Percentiles rank a stretch among this genome's conserved stretches.
These are phyloP conservation scores for Pterocles burchelli DNA, from an alignment of 2,113 vertebrate species.

Conservation along the genomic window DNA sequence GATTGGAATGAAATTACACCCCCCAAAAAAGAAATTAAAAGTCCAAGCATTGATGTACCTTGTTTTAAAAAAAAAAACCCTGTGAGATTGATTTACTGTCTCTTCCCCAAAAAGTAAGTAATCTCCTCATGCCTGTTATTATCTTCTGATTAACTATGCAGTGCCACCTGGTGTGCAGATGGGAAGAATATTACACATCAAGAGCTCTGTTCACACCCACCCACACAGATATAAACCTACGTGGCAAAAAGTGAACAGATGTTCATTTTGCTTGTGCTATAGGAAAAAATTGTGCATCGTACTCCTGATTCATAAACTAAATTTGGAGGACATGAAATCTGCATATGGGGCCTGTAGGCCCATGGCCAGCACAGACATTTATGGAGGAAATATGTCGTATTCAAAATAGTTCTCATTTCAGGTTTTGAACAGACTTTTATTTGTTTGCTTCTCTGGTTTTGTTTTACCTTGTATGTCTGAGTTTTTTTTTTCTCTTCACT, in stretches of 20 bases:
- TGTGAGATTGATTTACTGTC: constrained; percentile 61
- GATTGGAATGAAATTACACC: constrained; percentile 54
- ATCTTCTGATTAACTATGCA: constrained; percentile 76
- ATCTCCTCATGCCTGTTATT: constrained; percentile 65
- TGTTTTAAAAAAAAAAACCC: not conserved
- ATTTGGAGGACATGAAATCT: constrained; percentile 66
- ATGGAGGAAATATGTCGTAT: constrained; percentile 29
- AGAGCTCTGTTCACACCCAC: constrained; percentile 73
- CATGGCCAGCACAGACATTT: constrained; percentile 44
- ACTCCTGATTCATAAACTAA: constrained; percentile 73
- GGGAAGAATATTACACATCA: constrained; percentile 72
- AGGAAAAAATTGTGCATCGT: constrained; percentile 62
- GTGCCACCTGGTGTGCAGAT: constrained; percentile 77
- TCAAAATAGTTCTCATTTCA: constrained; percentile 21
- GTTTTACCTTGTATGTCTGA: not conserved
- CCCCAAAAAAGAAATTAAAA: constrained; percentile 2
- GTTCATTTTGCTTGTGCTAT: constrained; percentile 77
- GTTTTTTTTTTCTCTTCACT: not conserved
- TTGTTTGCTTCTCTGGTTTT: constrained; percentile 11
- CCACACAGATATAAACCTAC: constrained; percentile 69
- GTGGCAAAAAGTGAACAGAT: constrained; percentile 76
- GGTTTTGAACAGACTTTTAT: constrained; percentile 12
- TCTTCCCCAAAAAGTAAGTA: constrained; percentile 66
- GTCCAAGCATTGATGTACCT: constrained; percentile 12
- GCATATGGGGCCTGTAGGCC: constrained; percentile 51